Base-by-base conservation (phyloP, 23 tunicate species). In the Halocynthia roretzi region DNA sequence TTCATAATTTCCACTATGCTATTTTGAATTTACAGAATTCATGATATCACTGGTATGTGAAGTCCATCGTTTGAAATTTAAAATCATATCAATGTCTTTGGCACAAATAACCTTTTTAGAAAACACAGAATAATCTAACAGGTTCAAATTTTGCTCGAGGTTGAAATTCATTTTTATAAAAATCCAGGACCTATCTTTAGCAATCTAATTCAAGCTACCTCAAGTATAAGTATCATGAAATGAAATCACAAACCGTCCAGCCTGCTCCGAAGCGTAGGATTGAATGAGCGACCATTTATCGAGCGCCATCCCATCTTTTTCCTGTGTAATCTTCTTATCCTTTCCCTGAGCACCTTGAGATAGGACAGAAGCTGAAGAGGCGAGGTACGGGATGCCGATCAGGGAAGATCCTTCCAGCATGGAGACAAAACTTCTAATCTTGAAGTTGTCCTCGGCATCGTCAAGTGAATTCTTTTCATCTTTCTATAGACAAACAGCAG, bases 241-340 rank as follows among this genome's bases (percentile, higher is more conserved):
- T 31, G 1, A 31, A 31, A 62, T 22, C 50, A 15, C 84, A 57
- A 57, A 86, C 92, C 78, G 53, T 66, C 97, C 97, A 0, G 82
- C 78, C 8, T 72, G 86, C 22, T 85, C 86, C 73, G 74, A 51
- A 21, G 84, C 87, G 77, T 76, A 85, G 9, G 97, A 76, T 81
- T 90, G 97, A 51, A 90, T 77, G 11, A 90, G 53, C 7, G 97
- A 90, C 97, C 97, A 90, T 71, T 85, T 84, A 71, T 90, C 90
- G 7, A 90, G 48, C 17, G 61, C 68, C 53, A 84, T 69, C 62
- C 62, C 66, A 60, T 66, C 54, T 11, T n/a, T 20, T 6, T 17
- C 70, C 22, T 17, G n/a, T 19, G 18, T 17, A n/a, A 52, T 61
- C 23, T 50, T 50, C 11, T 48, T 53, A 68, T 62, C 23, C 21